Evolutionary conservation across 1,140 invertebrate species (phyloP).

Genomic region (Ceratosolen solmsi): DNA sequence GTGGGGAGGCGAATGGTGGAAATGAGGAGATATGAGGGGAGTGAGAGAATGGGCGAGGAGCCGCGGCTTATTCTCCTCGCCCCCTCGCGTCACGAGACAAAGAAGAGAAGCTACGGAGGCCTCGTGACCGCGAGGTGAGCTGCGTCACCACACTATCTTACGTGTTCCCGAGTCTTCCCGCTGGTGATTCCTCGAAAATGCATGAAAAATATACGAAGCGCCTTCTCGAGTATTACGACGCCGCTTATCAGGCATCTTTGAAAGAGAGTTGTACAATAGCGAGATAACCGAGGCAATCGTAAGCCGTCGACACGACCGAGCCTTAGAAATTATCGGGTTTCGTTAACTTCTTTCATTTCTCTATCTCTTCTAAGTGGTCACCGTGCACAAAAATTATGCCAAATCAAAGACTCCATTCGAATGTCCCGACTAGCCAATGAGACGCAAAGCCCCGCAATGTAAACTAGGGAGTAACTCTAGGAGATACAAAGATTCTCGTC

Average conservation of each 20-base stretch:
- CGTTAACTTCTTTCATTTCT: neutral
- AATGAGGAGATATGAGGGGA: no score
- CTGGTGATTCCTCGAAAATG: neutral
- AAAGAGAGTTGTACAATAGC: neutral
- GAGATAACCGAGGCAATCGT: neutral
- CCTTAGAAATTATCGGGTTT: neutral
- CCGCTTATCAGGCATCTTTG: neutral
- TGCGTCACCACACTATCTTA: neutral
- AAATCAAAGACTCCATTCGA: no score
- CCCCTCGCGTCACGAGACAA: neutral
- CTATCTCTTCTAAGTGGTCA: neutral
- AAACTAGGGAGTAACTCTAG: no score
- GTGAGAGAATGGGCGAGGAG: no score
- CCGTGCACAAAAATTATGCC: no score
- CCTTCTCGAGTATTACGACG: neutral
- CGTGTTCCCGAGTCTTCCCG: neutral
- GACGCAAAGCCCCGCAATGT: no score
- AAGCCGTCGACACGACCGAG: neutral
- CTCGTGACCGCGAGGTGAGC: neutral
- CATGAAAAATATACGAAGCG: neutral
- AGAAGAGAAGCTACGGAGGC: neutral
- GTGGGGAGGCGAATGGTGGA: no score
- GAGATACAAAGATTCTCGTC: no score
- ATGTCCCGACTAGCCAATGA: no score
- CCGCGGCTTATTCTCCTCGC: slow-evolving; percentile 51